Percentiles rank a stretch among this genome's conserved stretches.
Evolutionary conservation across 2,113 vertebrate species (phyloP).

Genomic region (Labeo catla): DNA sequence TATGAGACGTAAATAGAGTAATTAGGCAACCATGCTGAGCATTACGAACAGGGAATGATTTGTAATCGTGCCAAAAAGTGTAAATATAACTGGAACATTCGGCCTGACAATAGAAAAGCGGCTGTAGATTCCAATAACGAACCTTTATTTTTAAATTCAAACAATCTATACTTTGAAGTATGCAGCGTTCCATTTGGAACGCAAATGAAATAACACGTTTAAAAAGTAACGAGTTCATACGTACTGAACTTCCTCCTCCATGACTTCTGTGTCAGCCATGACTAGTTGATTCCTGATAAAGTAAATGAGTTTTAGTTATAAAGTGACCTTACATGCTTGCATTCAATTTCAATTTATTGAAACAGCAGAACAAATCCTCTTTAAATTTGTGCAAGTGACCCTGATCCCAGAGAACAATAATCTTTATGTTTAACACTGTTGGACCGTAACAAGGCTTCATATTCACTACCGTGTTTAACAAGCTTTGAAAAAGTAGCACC

Average conservation of each 20-base stretch:
- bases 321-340: not conserved
- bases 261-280: constrained; percentile 66
- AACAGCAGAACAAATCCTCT: not conserved
- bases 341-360: not conserved
- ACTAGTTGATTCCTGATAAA: constrained; percentile 47
- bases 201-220: not conserved
- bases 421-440: not conserved
- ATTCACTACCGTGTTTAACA: constrained; percentile 13
- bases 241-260: constrained; percentile 66
- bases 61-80: too few species aligned
- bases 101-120: too few species aligned
- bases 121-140: too few species aligned
- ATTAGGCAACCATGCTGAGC: too few species aligned
- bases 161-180: not conserved
- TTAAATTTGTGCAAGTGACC: not conserved
- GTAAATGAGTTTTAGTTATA: constrained; percentile 9
- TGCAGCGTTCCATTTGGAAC: not conserved
- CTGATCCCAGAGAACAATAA: not conserved
- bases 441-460: not conserved
- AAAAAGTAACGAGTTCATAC: constrained; percentile 46
- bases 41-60: too few species aligned
- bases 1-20: too few species aligned
- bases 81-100: too few species aligned
- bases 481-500: not conserved
- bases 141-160: not conserved